Percentiles rank a stretch among this genome's conserved stretches.
Conservation (phyloP, 64 coral and sea anemone genomes). For the Astreopora myriophthalma region DNA sequence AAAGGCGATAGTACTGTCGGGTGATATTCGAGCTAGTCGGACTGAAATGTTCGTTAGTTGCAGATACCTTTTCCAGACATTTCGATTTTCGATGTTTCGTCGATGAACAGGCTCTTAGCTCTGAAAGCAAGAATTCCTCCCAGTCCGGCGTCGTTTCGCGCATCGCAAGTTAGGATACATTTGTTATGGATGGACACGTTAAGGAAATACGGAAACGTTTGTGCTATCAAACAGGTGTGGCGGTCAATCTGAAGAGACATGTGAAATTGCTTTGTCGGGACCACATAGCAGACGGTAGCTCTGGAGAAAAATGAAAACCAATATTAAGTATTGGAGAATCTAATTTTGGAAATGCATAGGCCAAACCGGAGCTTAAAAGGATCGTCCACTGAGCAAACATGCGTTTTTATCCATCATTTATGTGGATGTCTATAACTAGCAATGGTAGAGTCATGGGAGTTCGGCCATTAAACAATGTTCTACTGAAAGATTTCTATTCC, state of each 20-base stretch:
- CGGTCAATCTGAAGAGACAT: background rate
- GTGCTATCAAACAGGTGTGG: conserved; percentile 35
- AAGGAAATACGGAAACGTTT: conserved; percentile 31
- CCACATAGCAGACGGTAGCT: background rate
- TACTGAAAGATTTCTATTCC: too few species aligned
- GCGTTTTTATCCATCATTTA: too few species aligned
- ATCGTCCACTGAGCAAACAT: too few species aligned
- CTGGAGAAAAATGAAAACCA: background rate
- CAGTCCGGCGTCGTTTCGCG: background rate
- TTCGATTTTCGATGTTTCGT: conserved; percentile 52
- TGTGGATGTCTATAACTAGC: too few species aligned
- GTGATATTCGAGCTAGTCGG: too few species aligned
- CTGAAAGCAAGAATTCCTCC: conserved; percentile 58
- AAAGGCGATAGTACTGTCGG: too few species aligned
- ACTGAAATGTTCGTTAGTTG: too few species aligned
- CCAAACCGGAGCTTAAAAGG: too few species aligned
- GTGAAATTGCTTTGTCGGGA: background rate
- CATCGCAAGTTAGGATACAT: conserved; percentile 48
- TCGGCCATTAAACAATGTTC: too few species aligned
- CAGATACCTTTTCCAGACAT: conserved; percentile 58
- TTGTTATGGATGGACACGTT: conserved; percentile 18
- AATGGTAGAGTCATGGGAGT: too few species aligned
- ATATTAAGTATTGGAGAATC: too few species aligned
- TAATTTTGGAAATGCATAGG: too few species aligned
- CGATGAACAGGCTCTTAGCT: conserved; percentile 31